Evolutionary conservation across 2,888 invertebrate genomes (phyloP).

Genomic region (Drosophila nigritarsus): DNA sequence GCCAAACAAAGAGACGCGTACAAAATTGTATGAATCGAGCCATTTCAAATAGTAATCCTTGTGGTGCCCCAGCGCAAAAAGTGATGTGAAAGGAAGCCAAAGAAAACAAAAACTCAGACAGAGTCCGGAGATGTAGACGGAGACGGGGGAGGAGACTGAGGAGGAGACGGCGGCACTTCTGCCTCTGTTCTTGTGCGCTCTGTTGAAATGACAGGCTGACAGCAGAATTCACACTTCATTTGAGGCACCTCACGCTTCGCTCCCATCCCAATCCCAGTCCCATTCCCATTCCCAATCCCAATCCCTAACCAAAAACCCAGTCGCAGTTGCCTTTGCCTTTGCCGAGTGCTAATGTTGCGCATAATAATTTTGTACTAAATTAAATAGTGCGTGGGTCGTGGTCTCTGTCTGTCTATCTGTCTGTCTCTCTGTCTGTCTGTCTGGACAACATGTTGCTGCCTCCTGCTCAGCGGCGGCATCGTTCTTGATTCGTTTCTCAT

Average conservation of each 20-base stretch:
- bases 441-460: conserved; percentile 72
- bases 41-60: conserved; percentile 24
- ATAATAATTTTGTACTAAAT: conserved; percentile 82
- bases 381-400: conserved; percentile 80
- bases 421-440: conserved; percentile 7
- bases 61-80: conserved; percentile 9
- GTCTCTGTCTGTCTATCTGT: conserved; percentile 11
- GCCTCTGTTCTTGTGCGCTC: conserved; percentile 40
- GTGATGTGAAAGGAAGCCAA: conserved; percentile 7
- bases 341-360: conserved; percentile 79
- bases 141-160: not conserved
- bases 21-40: not conserved
- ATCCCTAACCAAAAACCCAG: not conserved
- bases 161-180: conserved; percentile 43
- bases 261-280: conserved; percentile 9
- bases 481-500: conserved; percentile 49
- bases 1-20: not conserved
- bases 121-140: conserved; percentile 6
- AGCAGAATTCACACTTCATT: conserved; percentile 80
- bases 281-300: conserved; percentile 6
- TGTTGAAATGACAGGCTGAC: conserved; percentile 68
- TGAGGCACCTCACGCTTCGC: conserved; percentile 66
- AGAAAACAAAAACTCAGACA: conserved; percentile 16
- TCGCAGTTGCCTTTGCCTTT: conserved; percentile 28
- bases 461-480: conserved; percentile 34